Evolutionary conservation across 2,888 invertebrate genomes (phyloP), one percentile per base, ranked within the genome.

Genomic region (Endotricha flammealis): DNA sequence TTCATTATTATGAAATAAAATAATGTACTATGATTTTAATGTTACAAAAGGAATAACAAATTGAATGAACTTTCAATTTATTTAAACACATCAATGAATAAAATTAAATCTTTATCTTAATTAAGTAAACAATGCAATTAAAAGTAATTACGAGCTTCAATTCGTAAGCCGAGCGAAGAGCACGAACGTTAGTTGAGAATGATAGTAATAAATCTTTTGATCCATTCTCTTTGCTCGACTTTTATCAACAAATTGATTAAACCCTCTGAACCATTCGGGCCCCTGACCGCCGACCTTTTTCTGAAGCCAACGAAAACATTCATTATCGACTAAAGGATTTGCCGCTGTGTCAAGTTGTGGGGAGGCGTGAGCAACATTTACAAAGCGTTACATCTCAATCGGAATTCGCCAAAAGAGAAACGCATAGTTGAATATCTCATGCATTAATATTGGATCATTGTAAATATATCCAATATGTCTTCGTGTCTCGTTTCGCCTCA

Each of bases 181-280:
- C 39, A 23, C 32, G 41, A 44, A 38, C 36, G 38, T 42, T 47
- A 24, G 8, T 22, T 14, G 16, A 23, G 32, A 34, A 30, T 36
- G 42, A 36, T 33, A 29, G 30, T 41, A 37, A 52, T 58, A 60
- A 63, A 60, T 56, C 57, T 49, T 53, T 53, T 52, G 47, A 53
- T 53, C 45, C 46, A 39, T 35, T 43, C 38, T 32, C 39, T 37
- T 17, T 32, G 39, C 29, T 11, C 28, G 49, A 49, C 40, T 55
- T 56, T 51, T 52, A 50, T 39, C 43, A 50, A 44, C 48, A 55
- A 53, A 55, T 60, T 58, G 44, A 59, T 59, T 59, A 48, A 53
- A 51, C 47, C 42, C 50, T 30, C 13, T 29, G 38, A 42, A 37
- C 39, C 45, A 36, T 39, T 45, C 48, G 47, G 24, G 32, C 29